Evolutionary conservation across 2,113 vertebrate genomes (phyloP).

Genomic region (Oryctolagus cuniculus): DNA sequence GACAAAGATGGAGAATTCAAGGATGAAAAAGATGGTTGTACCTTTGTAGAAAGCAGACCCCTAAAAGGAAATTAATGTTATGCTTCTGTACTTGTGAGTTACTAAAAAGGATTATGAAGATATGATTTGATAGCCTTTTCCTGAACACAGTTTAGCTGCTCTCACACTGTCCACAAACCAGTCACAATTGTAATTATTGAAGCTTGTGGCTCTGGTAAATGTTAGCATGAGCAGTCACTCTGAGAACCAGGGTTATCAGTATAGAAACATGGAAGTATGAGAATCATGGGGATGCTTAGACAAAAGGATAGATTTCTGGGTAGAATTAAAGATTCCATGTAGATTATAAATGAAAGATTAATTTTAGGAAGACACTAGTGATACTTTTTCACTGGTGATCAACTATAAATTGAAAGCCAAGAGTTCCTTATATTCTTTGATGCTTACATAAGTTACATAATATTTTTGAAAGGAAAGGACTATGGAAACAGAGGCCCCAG

Average conservation of each 20-base stretch:
- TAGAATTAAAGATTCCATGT: neutral
- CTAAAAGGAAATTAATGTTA: neutral
- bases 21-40: neutral
- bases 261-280: neutral
- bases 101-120: neutral
- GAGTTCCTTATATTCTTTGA: neutral
- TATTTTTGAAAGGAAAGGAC: slow-evolving; percentile 5
- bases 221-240: neutral
- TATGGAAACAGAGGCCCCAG: neutral
- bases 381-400: neutral
- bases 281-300: neutral
- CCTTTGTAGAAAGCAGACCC: neutral
- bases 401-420: neutral
- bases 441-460: neutral
- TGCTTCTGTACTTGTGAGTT: neutral
- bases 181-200: neutral
- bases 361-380: neutral
- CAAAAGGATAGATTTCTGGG: neutral
- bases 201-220: neutral
- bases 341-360: neutral
- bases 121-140: neutral
- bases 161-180: neutral
- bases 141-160: neutral
- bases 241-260: neutral
- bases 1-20: neutral